Conservation (phyloP, 2,888 invertebrate species). For the Philopedon plagiatum region DNA sequence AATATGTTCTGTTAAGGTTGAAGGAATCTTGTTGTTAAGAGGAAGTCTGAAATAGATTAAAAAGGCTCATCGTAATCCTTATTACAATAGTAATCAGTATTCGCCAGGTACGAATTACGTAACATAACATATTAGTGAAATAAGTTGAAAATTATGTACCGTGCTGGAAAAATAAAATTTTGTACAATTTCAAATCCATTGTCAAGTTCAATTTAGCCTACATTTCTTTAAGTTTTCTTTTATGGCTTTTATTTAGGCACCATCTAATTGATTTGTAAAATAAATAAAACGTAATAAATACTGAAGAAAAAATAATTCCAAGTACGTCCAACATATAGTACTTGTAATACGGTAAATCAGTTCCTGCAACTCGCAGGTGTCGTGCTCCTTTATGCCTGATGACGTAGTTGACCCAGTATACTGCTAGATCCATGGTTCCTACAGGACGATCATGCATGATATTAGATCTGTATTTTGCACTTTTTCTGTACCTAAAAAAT, state of each 20-base stretch:
- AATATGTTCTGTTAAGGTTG: no score
- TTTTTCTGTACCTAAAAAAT: conserved; percentile 56
- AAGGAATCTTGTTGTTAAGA: no score
- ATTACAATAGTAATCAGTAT: no score
- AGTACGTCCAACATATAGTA: conserved; percentile 59
- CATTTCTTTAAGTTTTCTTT: conserved; percentile 1
- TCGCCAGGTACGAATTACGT: no score
- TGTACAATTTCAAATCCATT: no score
- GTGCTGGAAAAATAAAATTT: no score
- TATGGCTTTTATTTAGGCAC: background rate
- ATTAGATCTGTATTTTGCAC: conserved; percentile 55
- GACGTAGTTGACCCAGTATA: conserved; percentile 62
- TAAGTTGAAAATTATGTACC: no score
- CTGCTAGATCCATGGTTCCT: conserved; percentile 58
- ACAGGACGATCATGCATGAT: conserved; percentile 59
- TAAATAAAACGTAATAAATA: background rate
- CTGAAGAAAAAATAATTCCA: conserved; percentile 11
- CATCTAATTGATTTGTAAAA: conserved; percentile 5
- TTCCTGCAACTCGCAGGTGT: conserved; percentile 58
- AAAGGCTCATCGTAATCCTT: no score
- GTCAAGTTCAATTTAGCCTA: no score
- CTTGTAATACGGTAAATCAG: conserved; percentile 58
- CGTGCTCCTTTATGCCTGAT: conserved; percentile 59
- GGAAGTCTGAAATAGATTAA: no score
- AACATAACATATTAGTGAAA: no score